These are phyloP conservation scores for Tilapia sparmanii DNA, from an alignment of 2,113 vertebrate species.

Conservation along the genomic window DNA sequence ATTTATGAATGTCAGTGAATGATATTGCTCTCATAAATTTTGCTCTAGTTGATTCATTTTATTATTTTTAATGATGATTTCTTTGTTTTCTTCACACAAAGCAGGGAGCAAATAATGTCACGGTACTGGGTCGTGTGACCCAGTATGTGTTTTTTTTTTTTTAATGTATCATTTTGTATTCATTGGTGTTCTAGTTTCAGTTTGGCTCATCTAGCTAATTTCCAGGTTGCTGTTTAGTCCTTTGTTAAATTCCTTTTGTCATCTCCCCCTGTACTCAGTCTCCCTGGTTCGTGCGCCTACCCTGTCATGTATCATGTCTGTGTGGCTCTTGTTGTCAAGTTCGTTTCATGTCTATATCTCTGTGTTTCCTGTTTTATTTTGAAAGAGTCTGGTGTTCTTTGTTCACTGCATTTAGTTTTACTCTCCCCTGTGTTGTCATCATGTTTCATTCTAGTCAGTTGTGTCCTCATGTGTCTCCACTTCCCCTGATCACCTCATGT, in stretches of 20 bases:
- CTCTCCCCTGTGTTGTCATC: not conserved
- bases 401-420: not conserved
- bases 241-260: not conserved
- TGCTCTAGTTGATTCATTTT: not conserved
- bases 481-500: not conserved
- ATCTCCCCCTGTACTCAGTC: not conserved
- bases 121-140: not conserved
- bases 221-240: not conserved
- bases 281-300: not conserved
- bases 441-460: not conserved
- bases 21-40: rapidly evolving
- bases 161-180: not conserved
- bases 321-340: not conserved
- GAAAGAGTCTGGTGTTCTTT: not conserved
- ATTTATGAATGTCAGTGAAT: not conserved
- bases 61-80: not conserved
- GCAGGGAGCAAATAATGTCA: not conserved
- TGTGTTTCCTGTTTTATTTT: not conserved
- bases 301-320: not conserved
- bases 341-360: not conserved
- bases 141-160: not conserved
- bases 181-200: not conserved
- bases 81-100: not conserved
- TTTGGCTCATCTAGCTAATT: not conserved
- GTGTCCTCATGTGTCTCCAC: not conserved